These are phyloP conservation scores for Nephila pilipes DNA, from an alignment of 1,140 invertebrate species.

Conservation along the genomic window DNA sequence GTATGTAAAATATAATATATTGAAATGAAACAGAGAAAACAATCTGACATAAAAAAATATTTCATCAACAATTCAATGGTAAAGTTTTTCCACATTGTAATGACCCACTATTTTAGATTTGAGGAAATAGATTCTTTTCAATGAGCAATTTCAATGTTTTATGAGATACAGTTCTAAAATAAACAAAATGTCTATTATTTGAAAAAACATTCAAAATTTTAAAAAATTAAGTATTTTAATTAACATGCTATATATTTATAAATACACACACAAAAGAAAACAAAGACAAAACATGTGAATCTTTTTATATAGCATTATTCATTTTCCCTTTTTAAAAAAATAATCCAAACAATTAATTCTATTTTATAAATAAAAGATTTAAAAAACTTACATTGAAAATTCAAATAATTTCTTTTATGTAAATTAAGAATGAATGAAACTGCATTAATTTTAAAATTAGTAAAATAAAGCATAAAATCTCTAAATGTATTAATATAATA, in stretches of 20 bases:
- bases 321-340: neutral
- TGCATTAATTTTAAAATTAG: too few relatives aligned
- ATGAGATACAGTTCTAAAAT: constrained; percentile 59
- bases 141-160: constrained; percentile 62
- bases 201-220: neutral
- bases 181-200: neutral
- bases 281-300: neutral
- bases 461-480: too few relatives aligned
- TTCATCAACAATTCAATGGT: too few relatives aligned
- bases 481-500: too few relatives aligned
- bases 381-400: too few relatives aligned
- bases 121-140: constrained; percentile 57
- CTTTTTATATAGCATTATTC: neutral
- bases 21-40: too few relatives aligned
- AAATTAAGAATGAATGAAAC: too few relatives aligned
- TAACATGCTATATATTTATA: neutral
- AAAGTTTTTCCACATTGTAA: too few relatives aligned
- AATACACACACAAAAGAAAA: neutral
- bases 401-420: too few relatives aligned
- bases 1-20: too few relatives aligned
- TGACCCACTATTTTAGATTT: neutral
- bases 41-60: too few relatives aligned
- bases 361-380: neutral
- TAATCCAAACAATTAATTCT: neutral
- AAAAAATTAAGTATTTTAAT: neutral